Evolutionary conservation across 1,140 invertebrate species (phyloP).

Genomic region (Hydropsyche tenuis): DNA sequence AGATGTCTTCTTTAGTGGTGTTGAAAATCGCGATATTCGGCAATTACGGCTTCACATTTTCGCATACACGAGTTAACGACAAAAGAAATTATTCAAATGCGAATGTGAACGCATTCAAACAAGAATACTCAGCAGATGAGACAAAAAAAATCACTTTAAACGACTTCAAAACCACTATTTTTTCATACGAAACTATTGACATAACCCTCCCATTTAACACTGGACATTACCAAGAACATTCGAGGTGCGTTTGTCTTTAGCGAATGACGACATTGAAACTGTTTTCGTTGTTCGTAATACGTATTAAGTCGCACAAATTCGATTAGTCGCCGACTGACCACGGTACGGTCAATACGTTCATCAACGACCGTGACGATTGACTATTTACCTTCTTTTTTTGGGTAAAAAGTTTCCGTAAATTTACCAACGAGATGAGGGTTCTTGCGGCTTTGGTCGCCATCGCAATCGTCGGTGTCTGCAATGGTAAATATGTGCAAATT

Average conservation of each 20-base stretch:
- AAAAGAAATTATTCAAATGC: slow-evolving; percentile 18
- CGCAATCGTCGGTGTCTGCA: background rate
- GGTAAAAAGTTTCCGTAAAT: background rate
- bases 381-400: too few relatives aligned
- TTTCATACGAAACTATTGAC: too few relatives aligned
- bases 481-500: slow-evolving; percentile 4
- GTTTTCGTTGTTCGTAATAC: background rate
- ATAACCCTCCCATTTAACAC: too few relatives aligned
- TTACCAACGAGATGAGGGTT: background rate
- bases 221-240: too few relatives aligned
- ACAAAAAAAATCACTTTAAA: too few relatives aligned
- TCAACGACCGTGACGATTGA: background rate
- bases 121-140: too few relatives aligned
- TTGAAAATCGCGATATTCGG: slow-evolving; percentile 11
- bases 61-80: background rate
- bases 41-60: background rate
- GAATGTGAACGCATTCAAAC: background rate
- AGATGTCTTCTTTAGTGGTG: background rate
- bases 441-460: background rate
- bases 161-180: too few relatives aligned
- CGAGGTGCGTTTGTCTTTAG: too few relatives aligned
- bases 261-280: background rate
- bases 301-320: background rate
- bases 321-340: background rate
- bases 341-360: background rate